A percentile compares a stretch with the other conserved stretches of the same genome.
Evolutionary conservation across 2,888 invertebrate species (phyloP).

Genomic region (Criorhina ranunculi): DNA sequence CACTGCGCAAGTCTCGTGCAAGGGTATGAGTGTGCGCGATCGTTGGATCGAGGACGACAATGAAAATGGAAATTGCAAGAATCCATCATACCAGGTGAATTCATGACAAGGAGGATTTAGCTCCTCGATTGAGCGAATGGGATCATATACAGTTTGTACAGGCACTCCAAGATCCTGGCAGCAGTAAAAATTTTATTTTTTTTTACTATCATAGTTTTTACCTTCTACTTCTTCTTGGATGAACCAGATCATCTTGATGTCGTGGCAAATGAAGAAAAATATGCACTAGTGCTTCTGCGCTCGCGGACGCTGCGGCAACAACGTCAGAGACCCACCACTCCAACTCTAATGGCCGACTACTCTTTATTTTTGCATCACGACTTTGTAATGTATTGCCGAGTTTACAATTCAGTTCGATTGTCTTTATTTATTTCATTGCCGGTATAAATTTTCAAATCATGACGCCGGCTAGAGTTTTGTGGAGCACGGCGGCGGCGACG

Average conservation of each 20-base stretch:
- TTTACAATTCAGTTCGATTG: conserved; percentile 77
- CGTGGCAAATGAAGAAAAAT: conserved; percentile 67
- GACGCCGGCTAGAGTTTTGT: conserved; percentile 69
- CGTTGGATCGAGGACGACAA: conserved; percentile 61
- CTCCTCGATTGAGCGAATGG: conserved; percentile 55
- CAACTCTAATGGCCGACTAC: conserved; percentile 57
- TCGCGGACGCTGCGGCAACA: conserved; percentile 15
- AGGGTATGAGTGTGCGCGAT: conserved; percentile 62
- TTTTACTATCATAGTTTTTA: conserved; percentile 37
- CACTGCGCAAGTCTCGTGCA: conserved; percentile 34
- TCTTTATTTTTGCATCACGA: conserved; percentile 75
- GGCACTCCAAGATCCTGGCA: background rate
- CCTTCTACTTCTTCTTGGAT: conserved; percentile 45
- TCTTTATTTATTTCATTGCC: conserved; percentile 77
- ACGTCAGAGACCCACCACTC: conserved; percentile 5
- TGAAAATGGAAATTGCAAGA: conserved; percentile 67
- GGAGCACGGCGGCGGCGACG: conserved; percentile 58
- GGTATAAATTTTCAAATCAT: conserved; percentile 75
- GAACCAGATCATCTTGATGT: conserved; percentile 70
- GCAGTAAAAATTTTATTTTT: conserved; percentile 21
- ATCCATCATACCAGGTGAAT: conserved; percentile 75
- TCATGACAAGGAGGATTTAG: conserved; percentile 59
- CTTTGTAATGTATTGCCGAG: conserved; percentile 74
- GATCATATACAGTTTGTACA: conserved; percentile 34
- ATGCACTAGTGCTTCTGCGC: conserved; percentile 68